Evolutionary conservation across 1,140 invertebrate species (phyloP).

Genomic region (Plectrocnemia conspersa): DNA sequence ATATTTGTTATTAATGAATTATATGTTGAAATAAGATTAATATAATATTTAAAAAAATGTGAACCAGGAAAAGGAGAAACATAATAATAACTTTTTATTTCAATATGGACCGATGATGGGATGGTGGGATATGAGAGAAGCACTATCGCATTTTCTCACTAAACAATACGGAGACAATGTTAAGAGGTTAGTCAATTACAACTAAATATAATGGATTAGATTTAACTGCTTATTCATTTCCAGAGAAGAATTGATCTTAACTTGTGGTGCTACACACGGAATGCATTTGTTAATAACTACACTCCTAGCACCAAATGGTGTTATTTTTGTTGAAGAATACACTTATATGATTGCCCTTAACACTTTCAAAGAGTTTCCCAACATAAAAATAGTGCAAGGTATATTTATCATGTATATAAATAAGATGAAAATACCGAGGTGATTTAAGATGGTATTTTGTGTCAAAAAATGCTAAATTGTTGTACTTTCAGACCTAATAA

Average conservation of each 20-base stretch:
- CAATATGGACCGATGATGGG: conserved; percentile 55
- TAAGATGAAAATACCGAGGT: too few species aligned
- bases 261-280: conserved; percentile 60
- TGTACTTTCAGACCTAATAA: conserved; percentile 2
- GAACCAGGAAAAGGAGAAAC: conserved; percentile 46
- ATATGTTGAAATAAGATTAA: not conserved
- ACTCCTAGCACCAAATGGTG: conserved; percentile 53
- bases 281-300: conserved; percentile 54
- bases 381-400: conserved; percentile 54
- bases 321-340: conserved; percentile 64
- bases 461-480: too few species aligned
- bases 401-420: conserved; percentile 15
- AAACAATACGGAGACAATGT: conserved; percentile 48
- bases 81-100: conserved; percentile 51
- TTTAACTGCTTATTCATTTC: conserved; percentile 23
- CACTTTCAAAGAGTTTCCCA: conserved; percentile 53
- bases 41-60: not conserved
- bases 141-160: conserved; percentile 50
- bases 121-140: conserved; percentile 49
- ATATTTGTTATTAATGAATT: conserved; percentile 9
- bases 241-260: conserved; percentile 58
- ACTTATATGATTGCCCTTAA: conserved; percentile 63
- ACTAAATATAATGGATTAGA: too few species aligned
- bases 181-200: conserved; percentile 38
- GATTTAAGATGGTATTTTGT: too few species aligned